These are phyloP conservation scores for Conchocele bisecta DNA, from an alignment of 2,888 invertebrate species.

Conservation along the genomic window DNA sequence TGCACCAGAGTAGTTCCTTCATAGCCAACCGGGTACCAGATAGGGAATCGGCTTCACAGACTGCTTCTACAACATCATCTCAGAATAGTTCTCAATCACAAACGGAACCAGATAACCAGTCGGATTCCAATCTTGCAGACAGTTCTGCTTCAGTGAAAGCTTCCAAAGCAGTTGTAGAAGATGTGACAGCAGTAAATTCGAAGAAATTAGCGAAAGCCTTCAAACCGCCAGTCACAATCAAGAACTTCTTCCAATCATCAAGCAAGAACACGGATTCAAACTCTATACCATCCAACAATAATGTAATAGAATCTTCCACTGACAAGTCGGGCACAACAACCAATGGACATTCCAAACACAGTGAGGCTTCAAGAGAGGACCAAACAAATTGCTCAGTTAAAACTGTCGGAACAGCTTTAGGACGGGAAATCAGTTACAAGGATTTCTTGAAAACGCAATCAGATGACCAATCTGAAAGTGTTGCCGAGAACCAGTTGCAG, in stretches of 20 bases:
- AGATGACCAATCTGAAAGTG: too few species aligned
- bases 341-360: neutral
- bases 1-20: too few species aligned
- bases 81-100: too few species aligned
- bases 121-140: neutral
- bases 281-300: constrained; percentile 55
- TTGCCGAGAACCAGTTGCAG: too few species aligned
- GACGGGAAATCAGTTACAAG: too few species aligned
- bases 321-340: neutral
- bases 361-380: neutral
- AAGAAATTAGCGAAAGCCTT: constrained; percentile 71
- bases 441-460: too few species aligned
- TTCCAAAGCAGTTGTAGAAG: constrained; percentile 56
- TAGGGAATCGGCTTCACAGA: neutral
- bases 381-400: neutral
- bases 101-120: neutral
- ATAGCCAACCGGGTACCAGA: neutral
- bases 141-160: neutral
- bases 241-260: constrained; percentile 79
- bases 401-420: neutral
- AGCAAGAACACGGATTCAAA: too few species aligned
- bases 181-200: constrained; percentile 65
- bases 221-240: constrained; percentile 78
- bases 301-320: neutral
- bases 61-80: too few species aligned